Evolutionary conservation across 2,113 vertebrate genomes (phyloP).

Genomic region (Salvator merianae): DNA sequence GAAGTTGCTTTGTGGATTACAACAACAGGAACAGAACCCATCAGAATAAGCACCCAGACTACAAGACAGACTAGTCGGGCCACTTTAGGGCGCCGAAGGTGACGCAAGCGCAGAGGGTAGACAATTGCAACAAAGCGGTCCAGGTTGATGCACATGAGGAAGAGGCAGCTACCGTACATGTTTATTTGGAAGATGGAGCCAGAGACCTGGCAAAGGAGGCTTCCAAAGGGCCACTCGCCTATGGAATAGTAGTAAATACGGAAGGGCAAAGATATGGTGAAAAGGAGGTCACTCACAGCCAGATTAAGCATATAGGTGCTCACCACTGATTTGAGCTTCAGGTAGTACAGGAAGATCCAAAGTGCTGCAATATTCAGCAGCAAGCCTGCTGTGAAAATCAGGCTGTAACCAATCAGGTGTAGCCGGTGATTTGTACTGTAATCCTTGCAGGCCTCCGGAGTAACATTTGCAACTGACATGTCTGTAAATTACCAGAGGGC

Average conservation of each 20-base stretch:
- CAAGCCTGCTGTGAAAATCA: conserved; percentile 71
- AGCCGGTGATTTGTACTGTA: conserved; percentile 64
- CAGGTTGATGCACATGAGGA: conserved; percentile 82
- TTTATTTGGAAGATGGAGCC: conserved; percentile 86
- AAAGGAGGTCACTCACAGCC: conserved; percentile 80
- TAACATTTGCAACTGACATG: conserved; percentile 19
- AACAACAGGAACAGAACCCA: conserved; percentile 72
- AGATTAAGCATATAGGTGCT: conserved; percentile 85
- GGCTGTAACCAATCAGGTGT: conserved; percentile 73
- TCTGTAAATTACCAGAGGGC: conserved; percentile 16
- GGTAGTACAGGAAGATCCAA: conserved; percentile 74
- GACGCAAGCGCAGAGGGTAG: conserved; percentile 78
- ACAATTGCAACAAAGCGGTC: conserved; percentile 83
- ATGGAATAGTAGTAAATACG: conserved; percentile 77
- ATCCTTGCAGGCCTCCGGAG: conserved; percentile 57
- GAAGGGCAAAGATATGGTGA: conserved; percentile 78
- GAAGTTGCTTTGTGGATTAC: conserved; percentile 67
- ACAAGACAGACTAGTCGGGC: conserved; percentile 72
- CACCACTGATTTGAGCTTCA: conserved; percentile 75
- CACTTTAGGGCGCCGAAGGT: conserved; percentile 73
- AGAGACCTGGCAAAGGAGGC: conserved; percentile 75
- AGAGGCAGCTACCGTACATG: conserved; percentile 86
- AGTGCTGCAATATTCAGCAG: conserved; percentile 73
- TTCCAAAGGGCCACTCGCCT: conserved; percentile 76
- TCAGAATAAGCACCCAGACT: conserved; percentile 76